Evolutionary conservation across 2,797 vertebrate genomes (phyloP).

Genomic region (Hydrocynus forskahlii): DNA sequence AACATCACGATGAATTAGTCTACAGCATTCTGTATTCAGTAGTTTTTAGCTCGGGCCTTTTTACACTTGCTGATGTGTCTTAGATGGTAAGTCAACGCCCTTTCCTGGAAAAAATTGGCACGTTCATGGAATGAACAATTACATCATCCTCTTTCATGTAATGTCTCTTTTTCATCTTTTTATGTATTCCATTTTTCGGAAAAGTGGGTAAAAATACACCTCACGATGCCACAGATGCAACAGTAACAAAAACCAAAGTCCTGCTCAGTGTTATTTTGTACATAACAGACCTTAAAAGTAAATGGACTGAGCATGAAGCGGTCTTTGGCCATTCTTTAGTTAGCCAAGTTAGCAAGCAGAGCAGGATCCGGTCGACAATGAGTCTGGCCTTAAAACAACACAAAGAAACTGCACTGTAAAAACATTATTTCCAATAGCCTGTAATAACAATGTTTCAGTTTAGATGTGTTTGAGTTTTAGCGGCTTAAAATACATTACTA

Average conservation of each 20-base stretch:
- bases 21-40: not conserved
- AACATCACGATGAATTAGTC: not conserved
- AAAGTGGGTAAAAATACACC: constrained; percentile 6
- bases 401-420: not conserved
- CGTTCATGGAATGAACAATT: not conserved
- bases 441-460: too few species aligned
- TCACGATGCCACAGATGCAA: constrained; percentile 15
- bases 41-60: constrained; percentile 8
- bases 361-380: not conserved
- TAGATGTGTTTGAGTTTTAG: too few species aligned
- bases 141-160: constrained; percentile 14
- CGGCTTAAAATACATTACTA: not conserved
- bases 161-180: not conserved
- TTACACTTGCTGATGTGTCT: constrained; percentile 9
- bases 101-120: constrained; percentile 11
- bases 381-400: not conserved
- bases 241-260: not conserved
- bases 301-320: not conserved
- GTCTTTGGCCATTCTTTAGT: not conserved
- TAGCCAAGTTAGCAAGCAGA: constrained; percentile 13
- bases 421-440: too few species aligned
- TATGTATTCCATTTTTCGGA: constrained; percentile 8
- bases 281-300: not conserved
- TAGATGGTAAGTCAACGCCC: constrained; percentile 13
- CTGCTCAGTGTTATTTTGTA: constrained; percentile 8